A percentile compares a stretch with the other conserved stretches of the same genome.
These are phyloP conservation scores for Edolisoma coerulescens DNA, from an alignment of 2,113 vertebrate species.

Conservation along the genomic window DNA sequence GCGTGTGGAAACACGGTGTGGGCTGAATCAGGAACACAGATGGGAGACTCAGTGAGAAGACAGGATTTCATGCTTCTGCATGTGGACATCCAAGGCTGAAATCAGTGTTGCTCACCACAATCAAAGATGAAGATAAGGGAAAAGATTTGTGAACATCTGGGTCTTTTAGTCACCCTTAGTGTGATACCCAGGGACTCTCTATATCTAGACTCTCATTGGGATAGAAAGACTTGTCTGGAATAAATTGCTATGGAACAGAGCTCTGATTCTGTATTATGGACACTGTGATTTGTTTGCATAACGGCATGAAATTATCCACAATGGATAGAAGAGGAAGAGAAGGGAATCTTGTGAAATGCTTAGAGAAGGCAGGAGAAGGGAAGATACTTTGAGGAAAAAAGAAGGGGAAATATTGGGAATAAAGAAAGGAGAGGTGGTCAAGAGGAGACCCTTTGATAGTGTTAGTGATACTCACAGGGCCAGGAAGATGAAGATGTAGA, in stretches of 20 bases:
- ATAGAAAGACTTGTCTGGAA: not conserved
- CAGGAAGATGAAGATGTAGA: not conserved
- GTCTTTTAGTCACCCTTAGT: not conserved
- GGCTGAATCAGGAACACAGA: not conserved
- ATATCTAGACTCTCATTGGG: not conserved
- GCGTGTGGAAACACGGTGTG: not conserved
- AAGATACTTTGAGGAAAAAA: not conserved
- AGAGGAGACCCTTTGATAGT: not conserved
- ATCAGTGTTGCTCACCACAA: not conserved
- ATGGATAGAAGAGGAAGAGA: not conserved
- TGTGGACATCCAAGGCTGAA: not conserved
- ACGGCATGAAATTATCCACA: not conserved
- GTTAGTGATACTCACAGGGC: not conserved
- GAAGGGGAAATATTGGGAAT: not conserved
- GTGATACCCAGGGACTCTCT: not conserved
- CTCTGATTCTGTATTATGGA: not conserved
- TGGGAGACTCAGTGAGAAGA: not conserved
- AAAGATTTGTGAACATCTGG: not conserved
- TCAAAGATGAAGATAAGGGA: not conserved
- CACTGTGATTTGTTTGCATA: not conserved
- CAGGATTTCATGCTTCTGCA: not conserved
- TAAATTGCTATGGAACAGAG: not conserved
- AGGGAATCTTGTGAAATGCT: not conserved
- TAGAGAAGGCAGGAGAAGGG: not conserved
- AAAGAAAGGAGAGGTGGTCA: not conserved